Conservation (phyloP, 2,888 invertebrate species). For the Phasia obesa region DNA sequence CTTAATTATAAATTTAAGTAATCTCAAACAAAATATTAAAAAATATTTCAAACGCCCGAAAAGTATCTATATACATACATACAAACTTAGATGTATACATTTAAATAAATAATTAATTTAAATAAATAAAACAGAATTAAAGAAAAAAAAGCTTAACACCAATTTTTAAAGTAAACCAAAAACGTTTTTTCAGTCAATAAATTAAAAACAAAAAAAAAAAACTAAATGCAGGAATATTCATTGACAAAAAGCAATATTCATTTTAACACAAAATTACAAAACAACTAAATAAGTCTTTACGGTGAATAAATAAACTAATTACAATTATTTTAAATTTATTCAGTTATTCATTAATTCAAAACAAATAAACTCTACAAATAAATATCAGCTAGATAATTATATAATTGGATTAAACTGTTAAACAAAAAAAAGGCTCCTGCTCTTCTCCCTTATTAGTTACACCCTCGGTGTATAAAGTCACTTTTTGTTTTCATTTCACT, state of each 20-base stretch:
- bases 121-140: constrained; percentile 26
- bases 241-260: constrained; percentile 66
- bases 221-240: constrained; percentile 65
- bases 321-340: neutral
- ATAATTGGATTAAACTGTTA: too few species aligned
- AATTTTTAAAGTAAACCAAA: constrained; percentile 53
- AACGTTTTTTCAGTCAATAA: constrained; percentile 40
- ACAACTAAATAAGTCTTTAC: constrained; percentile 16
- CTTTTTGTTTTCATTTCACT: too few species aligned
- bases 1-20: too few species aligned
- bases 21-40: too few species aligned
- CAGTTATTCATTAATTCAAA: too few species aligned
- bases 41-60: too few species aligned
- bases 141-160: constrained; percentile 66
- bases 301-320: neutral
- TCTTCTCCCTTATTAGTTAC: too few species aligned
- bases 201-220: constrained; percentile 35
- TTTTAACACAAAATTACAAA: constrained; percentile 23
- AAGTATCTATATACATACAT: constrained; percentile 17
- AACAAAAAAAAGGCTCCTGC: too few species aligned
- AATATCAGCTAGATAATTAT: too few species aligned
- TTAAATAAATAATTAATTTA: constrained; percentile 4
- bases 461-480: too few species aligned
- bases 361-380: too few species aligned
- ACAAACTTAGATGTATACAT: too few species aligned